Base-by-base conservation (phyloP, 2,797 vertebrate genomes). In the Coccyzus lansbergi region DNA sequence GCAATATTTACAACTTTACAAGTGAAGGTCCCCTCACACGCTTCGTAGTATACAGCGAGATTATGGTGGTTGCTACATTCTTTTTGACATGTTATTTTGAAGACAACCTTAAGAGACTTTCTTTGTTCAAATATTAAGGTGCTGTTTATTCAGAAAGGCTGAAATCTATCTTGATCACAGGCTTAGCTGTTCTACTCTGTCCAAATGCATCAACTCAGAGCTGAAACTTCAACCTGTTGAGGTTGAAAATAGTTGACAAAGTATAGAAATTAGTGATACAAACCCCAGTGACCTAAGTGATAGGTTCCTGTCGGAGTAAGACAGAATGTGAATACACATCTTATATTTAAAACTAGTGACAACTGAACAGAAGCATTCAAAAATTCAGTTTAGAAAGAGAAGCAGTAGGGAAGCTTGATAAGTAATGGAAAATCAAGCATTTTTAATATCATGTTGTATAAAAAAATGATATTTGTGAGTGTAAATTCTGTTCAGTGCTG, bases 11-110 rank as follows among this genome's bases (percentile, higher is more conserved):
- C 90, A 63, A 80, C 4, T 59, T 64, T 60, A 25, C 6, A 16
- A 49, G 31, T 62, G 29, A 49, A 59, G 78, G 46, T 1, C 0
- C 0, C 7, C 7, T 13, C n/a, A 10, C 7, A 21, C 4, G 14
- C 29, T 70, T 87, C 40, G 31, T 7, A 77, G 31, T 7, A 59
- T 19, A 36, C 2, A 48, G 3, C 60, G 49, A 49, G 24, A 67
- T 31, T 38, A 13, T 63, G 13, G 19, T 7, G n/a, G 15, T 44
- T 38, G 38, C 83, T 85, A 74, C 24, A 52, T 60, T 56, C 9
- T 58, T 34, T 26, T 22, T 44, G 33, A 48, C 5, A 6, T 12
- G 6, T 26, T 70, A 33, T 67, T 85, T 64, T 51, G 17, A 88
- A 86, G n/a, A 36, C 26, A 62, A 38, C 18, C 9, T 58, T 55